Evolutionary conservation across 2,113 vertebrate species (phyloP).

Genomic region (Chitala chitala): DNA sequence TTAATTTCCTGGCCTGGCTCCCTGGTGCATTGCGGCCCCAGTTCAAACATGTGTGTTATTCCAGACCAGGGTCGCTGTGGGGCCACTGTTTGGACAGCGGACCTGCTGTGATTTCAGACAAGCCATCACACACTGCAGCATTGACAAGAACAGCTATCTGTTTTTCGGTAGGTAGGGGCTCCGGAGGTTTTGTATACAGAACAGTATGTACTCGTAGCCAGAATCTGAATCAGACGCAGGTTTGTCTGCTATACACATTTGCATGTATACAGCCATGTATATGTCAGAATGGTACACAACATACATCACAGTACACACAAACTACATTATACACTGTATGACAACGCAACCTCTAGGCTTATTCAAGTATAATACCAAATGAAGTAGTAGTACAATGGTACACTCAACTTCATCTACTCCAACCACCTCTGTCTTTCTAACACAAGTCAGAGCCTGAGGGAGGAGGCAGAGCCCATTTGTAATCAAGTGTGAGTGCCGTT

Average conservation of each 20-base stretch:
- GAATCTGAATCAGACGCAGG: too few relatives aligned
- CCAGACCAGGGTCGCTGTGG: slow-evolving; percentile 29
- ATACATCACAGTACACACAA: too few relatives aligned
- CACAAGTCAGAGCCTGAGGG: neutral
- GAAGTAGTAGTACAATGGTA: neutral
- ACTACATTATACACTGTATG: too few relatives aligned
- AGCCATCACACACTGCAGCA: slow-evolving; percentile 44
- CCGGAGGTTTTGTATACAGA: neutral
- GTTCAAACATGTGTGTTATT: slow-evolving; percentile 53
- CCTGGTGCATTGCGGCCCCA: slow-evolving; percentile 45
- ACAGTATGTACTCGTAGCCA: too few relatives aligned
- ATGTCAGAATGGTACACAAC: too few relatives aligned
- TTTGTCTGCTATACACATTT: too few relatives aligned
- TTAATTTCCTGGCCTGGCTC: slow-evolving; percentile 61
- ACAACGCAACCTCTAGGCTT: too few relatives aligned
- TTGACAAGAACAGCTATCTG: too few relatives aligned
- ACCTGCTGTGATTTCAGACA: slow-evolving; percentile 55
- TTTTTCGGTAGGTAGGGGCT: neutral
- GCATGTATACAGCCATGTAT: too few relatives aligned
- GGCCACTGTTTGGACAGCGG: slow-evolving; percentile 56
- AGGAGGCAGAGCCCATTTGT: neutral
- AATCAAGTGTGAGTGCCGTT: neutral
- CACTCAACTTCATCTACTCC: neutral
- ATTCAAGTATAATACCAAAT: neutral
- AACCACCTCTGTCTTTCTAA: neutral